These are phyloP conservation scores for Apamea crenata DNA, from an alignment of 2,888 invertebrate species.

Conservation along the genomic window DNA sequence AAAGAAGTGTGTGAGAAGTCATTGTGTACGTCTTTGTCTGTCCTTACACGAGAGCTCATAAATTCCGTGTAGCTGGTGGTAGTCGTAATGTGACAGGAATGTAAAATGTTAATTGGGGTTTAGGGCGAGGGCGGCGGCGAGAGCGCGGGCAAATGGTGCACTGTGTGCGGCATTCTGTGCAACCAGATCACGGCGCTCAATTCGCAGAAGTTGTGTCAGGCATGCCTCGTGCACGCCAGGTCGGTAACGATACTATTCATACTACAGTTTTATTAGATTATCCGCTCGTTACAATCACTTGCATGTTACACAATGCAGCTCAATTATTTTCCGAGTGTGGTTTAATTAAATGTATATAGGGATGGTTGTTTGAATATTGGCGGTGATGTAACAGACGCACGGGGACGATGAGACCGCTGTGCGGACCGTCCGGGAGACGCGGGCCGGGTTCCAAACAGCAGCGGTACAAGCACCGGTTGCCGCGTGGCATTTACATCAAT, in stretches of 20 bases:
- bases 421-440: conserved; percentile 92
- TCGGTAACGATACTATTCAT: conserved; percentile 82
- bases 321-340: conserved; percentile 70
- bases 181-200: conserved; percentile 88
- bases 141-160: conserved; percentile 86
- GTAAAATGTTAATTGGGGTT: conserved; percentile 88
- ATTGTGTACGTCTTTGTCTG: conserved; percentile 72
- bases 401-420: conserved; percentile 94
- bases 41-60: conserved; percentile 65
- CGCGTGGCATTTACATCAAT: conserved; percentile 99
- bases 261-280: conserved; percentile 67
- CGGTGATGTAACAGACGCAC: conserved; percentile 93
- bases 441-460: conserved; percentile 89
- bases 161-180: conserved; percentile 89
- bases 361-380: conserved; percentile 81
- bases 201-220: conserved; percentile 90
- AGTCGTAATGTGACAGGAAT: conserved; percentile 75
- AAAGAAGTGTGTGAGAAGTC: conserved; percentile 88
- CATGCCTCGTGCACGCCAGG: conserved; percentile 91
- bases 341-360: conserved; percentile 66
- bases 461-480: conserved; percentile 95
- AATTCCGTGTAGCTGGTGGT: conserved; percentile 63
- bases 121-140: conserved; percentile 88
- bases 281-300: conserved; percentile 69
- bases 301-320: conserved; percentile 73